Evolutionary conservation across 1,140 invertebrate species (phyloP).

Genomic region (Odontomachus brunneus): DNA sequence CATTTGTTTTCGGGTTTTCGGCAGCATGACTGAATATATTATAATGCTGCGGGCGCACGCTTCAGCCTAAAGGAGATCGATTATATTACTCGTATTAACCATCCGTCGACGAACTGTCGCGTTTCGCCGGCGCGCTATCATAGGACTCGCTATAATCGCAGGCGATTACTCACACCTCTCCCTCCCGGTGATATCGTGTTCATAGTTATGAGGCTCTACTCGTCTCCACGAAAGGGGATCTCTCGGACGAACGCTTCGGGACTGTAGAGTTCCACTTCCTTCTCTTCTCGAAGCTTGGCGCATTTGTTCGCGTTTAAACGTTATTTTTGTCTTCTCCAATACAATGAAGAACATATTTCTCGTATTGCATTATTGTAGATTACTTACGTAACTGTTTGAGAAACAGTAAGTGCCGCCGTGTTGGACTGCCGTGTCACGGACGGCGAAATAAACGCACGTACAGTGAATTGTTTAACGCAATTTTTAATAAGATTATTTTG

Average conservation of each 20-base stretch:
- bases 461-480: background rate
- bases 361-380: background rate
- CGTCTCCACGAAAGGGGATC: too few relatives aligned
- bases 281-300: constrained; percentile 9
- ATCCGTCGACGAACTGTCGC: constrained; percentile 50
- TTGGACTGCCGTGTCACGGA: constrained; percentile 4
- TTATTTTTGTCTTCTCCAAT: constrained; percentile 11
- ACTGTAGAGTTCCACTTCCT: too few relatives aligned
- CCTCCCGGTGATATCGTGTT: constrained; percentile 74
- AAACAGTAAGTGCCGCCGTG: constrained; percentile 1
- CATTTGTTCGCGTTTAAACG: constrained; percentile 2
- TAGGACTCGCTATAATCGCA: constrained; percentile 45
- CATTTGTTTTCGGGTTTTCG: constrained; percentile 34
- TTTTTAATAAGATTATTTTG: too few relatives aligned
- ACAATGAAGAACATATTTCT: too few relatives aligned
- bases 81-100: constrained; percentile 63
- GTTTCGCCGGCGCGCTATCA: constrained; percentile 47
- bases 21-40: constrained; percentile 62
- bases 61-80: constrained; percentile 52
- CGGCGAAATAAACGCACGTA: background rate
- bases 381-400: background rate
- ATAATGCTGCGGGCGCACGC: constrained; percentile 70
- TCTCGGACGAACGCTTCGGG: background rate
- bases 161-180: constrained; percentile 52
- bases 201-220: constrained; percentile 66